Conservation (phyloP, 37 sponge, comb jelly and placozoan species). For the Chondrosia reniformis region DNA sequence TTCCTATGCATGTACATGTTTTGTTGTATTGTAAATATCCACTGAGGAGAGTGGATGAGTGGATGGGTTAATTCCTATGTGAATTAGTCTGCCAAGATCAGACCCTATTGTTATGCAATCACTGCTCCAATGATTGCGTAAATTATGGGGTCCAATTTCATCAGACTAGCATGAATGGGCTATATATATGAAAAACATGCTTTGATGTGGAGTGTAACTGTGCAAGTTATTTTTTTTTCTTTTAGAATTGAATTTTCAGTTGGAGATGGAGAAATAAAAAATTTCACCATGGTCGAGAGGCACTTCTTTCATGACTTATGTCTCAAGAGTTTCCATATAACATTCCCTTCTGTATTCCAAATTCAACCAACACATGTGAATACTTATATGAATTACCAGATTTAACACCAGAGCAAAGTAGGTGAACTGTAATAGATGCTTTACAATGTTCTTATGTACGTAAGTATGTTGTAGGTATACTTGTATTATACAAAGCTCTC, state of each 20-base stretch:
- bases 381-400: slow-evolving; percentile 94
- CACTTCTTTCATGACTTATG: slow-evolving; percentile 85
- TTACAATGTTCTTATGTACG: neutral
- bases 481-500: neutral
- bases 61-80: no score
- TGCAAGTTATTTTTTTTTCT: neutral
- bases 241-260: slow-evolving; percentile 91
- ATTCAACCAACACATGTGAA: slow-evolving; percentile 89
- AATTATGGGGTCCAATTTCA: no score
- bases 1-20: no score
- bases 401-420: slow-evolving; percentile 70
- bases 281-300: slow-evolving; percentile 95
- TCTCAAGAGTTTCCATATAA: slow-evolving; percentile 91
- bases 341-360: slow-evolving; percentile 97
- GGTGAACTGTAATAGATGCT: slow-evolving; percentile 16
- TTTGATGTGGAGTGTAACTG: no score
- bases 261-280: slow-evolving; percentile 76
- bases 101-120: no score
- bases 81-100: no score
- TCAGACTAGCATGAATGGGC: no score
- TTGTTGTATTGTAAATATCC: no score
- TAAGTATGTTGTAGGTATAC: neutral
- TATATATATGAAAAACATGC: no score
- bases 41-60: no score
- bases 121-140: no score